Percentiles rank a stretch among this genome's conserved stretches.
Conservation (phyloP, 2,113 vertebrate species). For the Strix uralensis region DNA sequence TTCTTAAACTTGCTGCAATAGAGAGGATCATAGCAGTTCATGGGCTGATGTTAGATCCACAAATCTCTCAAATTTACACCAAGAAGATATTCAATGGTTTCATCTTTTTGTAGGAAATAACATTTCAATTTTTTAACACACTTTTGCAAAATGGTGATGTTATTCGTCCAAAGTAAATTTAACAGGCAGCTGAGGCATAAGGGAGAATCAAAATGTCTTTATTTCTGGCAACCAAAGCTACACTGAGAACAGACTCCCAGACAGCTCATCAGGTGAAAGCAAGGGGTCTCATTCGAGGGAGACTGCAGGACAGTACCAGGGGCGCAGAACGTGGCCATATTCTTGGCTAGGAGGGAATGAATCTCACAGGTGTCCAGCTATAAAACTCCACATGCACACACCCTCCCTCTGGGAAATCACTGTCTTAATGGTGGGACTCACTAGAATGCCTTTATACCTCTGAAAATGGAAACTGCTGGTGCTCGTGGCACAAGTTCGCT, state of each 20-base stretch:
- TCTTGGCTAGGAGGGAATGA: background rate
- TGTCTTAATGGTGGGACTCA: background rate
- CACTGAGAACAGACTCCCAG: background rate
- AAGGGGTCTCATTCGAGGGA: background rate
- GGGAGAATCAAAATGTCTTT: background rate
- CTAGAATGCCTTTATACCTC: background rate
- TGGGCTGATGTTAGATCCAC: background rate
- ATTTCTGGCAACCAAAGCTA: background rate
- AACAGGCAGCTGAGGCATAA: background rate
- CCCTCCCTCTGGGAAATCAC: background rate
- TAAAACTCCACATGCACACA: background rate
- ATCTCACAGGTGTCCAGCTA: background rate
- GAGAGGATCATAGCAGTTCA: background rate
- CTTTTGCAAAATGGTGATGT: background rate
- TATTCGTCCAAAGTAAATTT: background rate
- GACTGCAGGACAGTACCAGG: background rate
- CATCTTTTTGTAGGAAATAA: background rate
- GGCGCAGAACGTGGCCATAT: background rate
- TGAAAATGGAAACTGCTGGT: background rate
- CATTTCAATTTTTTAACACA: background rate
- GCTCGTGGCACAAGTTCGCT: fast-evolving
- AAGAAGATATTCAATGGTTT: background rate
- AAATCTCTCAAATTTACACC: background rate
- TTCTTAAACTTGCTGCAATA: background rate
- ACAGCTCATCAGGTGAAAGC: background rate